These are phyloP conservation scores for Centropristis striata DNA, from an alignment of 2,113 vertebrate species.

Conservation along the genomic window DNA sequence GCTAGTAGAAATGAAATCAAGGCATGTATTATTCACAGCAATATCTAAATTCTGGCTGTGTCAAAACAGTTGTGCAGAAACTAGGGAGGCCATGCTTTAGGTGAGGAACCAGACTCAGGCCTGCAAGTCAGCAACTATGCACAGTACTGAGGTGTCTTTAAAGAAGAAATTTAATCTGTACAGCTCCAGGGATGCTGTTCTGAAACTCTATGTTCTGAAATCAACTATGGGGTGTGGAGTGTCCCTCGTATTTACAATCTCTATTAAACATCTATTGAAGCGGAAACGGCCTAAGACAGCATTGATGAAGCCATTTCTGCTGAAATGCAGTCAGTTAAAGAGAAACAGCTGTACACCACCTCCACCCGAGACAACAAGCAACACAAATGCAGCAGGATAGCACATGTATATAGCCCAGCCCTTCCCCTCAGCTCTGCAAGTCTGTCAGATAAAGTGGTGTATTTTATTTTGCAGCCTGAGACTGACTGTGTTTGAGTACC, in stretches of 20 bases:
- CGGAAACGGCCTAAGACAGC: not conserved
- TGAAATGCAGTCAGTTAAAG: constrained; percentile 46
- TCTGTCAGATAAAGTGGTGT: constrained; percentile 16
- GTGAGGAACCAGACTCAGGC: not conserved
- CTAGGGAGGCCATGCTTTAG: not conserved
- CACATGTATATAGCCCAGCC: constrained; percentile 51
- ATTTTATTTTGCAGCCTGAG: constrained; percentile 5
- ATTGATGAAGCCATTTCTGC: constrained; percentile 3
- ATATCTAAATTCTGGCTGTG: not conserved
- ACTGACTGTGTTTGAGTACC: not conserved
- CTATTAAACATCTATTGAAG: constrained; percentile 5
- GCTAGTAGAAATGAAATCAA: not conserved
- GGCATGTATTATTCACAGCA: not conserved
- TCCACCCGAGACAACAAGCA: constrained; percentile 60
- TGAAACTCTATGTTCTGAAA: not conserved
- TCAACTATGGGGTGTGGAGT: not conserved
- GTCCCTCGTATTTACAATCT: not conserved
- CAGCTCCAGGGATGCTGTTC: not conserved
- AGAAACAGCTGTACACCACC: constrained; percentile 56
- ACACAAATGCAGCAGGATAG: constrained; percentile 50
- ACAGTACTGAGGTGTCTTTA: not conserved
- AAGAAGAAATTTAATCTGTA: not conserved
- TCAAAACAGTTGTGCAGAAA: not conserved
- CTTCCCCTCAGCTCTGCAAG: constrained; percentile 27
- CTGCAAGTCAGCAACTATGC: constrained; percentile 14